Evolutionary conservation across 2,888 invertebrate genomes (phyloP).

Genomic region (Watsonalla cultraria): DNA sequence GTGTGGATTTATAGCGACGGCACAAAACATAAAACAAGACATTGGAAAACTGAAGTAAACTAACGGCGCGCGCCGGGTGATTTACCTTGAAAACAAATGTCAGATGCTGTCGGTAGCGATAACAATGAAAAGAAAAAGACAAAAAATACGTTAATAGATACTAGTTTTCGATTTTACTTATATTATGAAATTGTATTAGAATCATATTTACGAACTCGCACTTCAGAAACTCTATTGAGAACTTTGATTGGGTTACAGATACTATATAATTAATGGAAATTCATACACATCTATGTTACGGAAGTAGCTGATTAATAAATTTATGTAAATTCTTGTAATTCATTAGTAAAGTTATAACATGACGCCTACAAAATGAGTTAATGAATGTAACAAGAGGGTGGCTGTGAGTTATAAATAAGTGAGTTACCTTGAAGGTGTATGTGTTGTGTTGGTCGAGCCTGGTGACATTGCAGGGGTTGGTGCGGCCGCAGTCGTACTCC

Average conservation of each 20-base stretch:
- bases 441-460: constrained; percentile 91
- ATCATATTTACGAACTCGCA: too few relatives aligned
- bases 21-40: constrained; percentile 34
- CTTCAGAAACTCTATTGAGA: too few relatives aligned
- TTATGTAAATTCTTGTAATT: too few relatives aligned
- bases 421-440: constrained; percentile 88
- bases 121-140: constrained; percentile 55
- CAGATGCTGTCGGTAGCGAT: constrained; percentile 74
- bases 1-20: constrained; percentile 37
- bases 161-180: constrained; percentile 3
- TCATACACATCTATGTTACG: too few relatives aligned
- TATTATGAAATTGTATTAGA: too few relatives aligned
- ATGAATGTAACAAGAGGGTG: background rate
- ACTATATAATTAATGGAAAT: too few relatives aligned
- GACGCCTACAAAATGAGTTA: background rate
- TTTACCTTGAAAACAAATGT: constrained; percentile 75
- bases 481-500: constrained; percentile 90
- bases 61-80: constrained; percentile 35
- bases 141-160: constrained; percentile 33
- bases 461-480: constrained; percentile 93
- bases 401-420: background rate
- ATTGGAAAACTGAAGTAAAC: constrained; percentile 26
- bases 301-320: too few relatives aligned
- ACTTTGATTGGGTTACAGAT: too few relatives aligned
- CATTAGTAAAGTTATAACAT: background rate